These are phyloP conservation scores for Oreochromis niloticus DNA, from an alignment of 2,113 vertebrate genomes.

Conservation along the genomic window DNA sequence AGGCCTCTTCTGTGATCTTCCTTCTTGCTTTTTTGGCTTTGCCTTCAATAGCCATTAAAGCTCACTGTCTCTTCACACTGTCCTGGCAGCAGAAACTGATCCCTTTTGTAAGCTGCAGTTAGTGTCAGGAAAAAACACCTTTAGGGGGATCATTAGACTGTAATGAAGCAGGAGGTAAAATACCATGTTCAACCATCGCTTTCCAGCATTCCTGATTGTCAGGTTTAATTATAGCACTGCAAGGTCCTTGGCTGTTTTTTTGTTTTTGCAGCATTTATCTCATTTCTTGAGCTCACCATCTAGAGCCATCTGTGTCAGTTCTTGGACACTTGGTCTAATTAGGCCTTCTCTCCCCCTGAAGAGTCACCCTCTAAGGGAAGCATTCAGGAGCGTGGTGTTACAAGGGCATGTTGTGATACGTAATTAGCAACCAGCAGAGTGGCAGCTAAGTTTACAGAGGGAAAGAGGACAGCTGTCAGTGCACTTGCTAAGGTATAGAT, in stretches of 20 bases:
- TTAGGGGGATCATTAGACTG: conserved; percentile 56
- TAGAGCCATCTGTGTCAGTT: conserved; percentile 4
- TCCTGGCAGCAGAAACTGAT: conserved; percentile 36
- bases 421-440: conserved; percentile 43
- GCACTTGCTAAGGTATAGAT: background rate
- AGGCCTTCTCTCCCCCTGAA: background rate
- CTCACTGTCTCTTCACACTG: background rate
- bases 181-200: conserved; percentile 42
- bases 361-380: background rate
- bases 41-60: conserved; percentile 35
- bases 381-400: background rate
- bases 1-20: conserved; percentile 24
- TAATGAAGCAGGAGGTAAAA: conserved; percentile 68
- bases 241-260: conserved; percentile 1
- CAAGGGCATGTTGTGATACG: conserved; percentile 19
- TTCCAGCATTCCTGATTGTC: conserved; percentile 64
- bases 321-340: conserved; percentile 52
- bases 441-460: conserved; percentile 8
- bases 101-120: conserved; percentile 61
- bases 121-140: conserved; percentile 56
- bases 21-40: conserved; percentile 4
- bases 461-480: conserved; percentile 28
- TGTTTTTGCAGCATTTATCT: conserved; percentile 20
- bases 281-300: conserved; percentile 6
- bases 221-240: conserved; percentile 57